Evolutionary conservation across 2,113 vertebrate genomes (phyloP).

Genomic region (Arothron firmamentum): DNA sequence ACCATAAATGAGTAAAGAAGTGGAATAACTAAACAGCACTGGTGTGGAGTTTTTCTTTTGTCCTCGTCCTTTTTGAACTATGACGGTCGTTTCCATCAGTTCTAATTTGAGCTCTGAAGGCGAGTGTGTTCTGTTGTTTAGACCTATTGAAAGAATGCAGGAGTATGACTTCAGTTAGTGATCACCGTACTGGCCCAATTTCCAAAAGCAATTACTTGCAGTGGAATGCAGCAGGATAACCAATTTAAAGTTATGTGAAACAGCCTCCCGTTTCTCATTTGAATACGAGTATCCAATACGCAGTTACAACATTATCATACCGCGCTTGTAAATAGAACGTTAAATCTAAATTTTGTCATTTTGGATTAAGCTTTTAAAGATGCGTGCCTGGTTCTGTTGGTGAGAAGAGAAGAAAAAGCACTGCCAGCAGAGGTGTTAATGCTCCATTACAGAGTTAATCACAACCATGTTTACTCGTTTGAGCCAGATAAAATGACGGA

Average conservation of each 20-base stretch:
- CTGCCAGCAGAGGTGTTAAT: conserved; percentile 48
- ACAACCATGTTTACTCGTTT: conserved; percentile 37
- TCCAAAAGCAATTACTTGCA: conserved; percentile 66
- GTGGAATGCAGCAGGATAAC: conserved; percentile 50
- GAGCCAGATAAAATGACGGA: conserved; percentile 11
- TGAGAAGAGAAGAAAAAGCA: conserved; percentile 10
- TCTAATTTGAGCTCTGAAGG: conserved; percentile 12
- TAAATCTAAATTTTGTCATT: conserved; percentile 58
- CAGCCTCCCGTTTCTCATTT: conserved; percentile 55
- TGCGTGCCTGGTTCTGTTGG: conserved; percentile 24
- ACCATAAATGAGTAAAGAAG: no score
- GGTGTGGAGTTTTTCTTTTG: no score
- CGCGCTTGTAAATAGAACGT: conserved; percentile 63
- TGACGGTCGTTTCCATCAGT: background rate
- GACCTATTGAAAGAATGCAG: conserved; percentile 34
- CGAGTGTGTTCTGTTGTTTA: conserved; percentile 21
- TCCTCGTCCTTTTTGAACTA: no score
- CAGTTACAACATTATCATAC: conserved; percentile 58
- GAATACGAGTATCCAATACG: conserved; percentile 55
- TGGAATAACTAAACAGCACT: no score
- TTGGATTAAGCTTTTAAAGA: conserved; percentile 39
- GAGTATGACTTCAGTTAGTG: conserved; percentile 35
- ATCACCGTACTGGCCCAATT: conserved; percentile 43
- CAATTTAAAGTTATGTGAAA: conserved; percentile 51
- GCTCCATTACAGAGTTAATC: conserved; percentile 57